Base-by-base conservation (phyloP, 2,797 vertebrate species). In the Etheostoma nigrum region DNA sequence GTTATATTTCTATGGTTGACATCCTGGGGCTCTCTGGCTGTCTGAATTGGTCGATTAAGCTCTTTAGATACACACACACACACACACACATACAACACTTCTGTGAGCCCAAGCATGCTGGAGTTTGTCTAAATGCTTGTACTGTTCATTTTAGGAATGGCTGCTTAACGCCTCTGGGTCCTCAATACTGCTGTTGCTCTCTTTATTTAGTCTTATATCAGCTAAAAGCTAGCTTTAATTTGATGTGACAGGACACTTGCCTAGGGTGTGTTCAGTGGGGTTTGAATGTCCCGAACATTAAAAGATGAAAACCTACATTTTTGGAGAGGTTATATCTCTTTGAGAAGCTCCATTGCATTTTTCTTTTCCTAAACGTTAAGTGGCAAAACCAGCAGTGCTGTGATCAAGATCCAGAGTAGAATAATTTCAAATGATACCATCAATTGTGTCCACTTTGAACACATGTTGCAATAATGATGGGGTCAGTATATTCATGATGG, bases 41-140 rank as follows among this genome's bases (percentile, higher is more conserved):
- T 72, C 51, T 10, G 36, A 74, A 48, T 42, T 57, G 58, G 59
- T 67, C 40, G 30, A 78, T 83, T 47, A 19, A 69, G 72, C 68
- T 79, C 18, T 61, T 87, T 78, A 77, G 73, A 76, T 76, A 79
- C 49, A 90, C 91, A 30, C 30, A 30, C 27, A 90, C 91, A 92
- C 92, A 79, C 52, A 90, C 91, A 30, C 30, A 30, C 30, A 90
- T 91, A 92, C 92, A 92, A 60, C 15, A 30, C 86, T 75, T 85
- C 86, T 67, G 68, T 88, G 88, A 88, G 79, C 79, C 81, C 72
- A 71, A 88, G 94, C 94, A 94, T 94, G 94, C 88, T 82, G 78
- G 80, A 75, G 64, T 90, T 72, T 71, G 82, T 91, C 68, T 82
- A 84, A 86, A 89, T 72, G 78, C 72, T 81, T 58, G 36, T 74